A percentile compares a stretch with the other conserved stretches of the same genome.
Evolutionary conservation across 2,888 invertebrate species (phyloP).

Genomic region (Cantharis flavilabris): DNA sequence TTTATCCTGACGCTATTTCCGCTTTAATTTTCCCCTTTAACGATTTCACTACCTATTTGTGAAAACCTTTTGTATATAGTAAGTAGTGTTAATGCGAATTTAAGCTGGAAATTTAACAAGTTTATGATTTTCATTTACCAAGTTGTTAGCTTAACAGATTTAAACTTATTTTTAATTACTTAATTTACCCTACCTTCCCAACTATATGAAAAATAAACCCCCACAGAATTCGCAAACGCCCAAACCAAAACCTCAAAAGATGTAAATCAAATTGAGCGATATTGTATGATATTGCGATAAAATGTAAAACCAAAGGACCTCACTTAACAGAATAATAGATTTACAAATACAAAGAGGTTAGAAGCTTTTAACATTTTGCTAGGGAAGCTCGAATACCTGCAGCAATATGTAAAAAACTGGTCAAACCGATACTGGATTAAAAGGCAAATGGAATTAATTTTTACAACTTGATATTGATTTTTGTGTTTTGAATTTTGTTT

Average conservation of each 20-base stretch:
- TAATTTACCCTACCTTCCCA: background rate
- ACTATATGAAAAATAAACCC: background rate
- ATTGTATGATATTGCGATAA: background rate
- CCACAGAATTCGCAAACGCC: background rate
- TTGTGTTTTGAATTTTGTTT: too few relatives aligned
- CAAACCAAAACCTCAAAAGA: background rate
- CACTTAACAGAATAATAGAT: background rate
- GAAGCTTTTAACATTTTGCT: background rate
- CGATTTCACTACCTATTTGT: background rate
- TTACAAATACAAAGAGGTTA: background rate
- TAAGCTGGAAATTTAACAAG: background rate
- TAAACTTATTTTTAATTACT: background rate
- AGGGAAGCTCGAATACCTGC: background rate
- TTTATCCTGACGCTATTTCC: background rate
- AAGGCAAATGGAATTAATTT: too few relatives aligned
- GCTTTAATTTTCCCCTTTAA: slow-evolving; percentile 3
- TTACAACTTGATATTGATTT: too few relatives aligned
- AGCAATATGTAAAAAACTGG: background rate
- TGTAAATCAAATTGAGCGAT: background rate
- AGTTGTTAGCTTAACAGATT: background rate
- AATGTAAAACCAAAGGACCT: background rate
- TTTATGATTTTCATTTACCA: background rate
- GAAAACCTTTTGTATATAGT: background rate
- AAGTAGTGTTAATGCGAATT: background rate
- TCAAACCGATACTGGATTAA: background rate